These are phyloP conservation scores for Dolomedes plantarius DNA, from an alignment of 2,888 invertebrate species.

Conservation along the genomic window DNA sequence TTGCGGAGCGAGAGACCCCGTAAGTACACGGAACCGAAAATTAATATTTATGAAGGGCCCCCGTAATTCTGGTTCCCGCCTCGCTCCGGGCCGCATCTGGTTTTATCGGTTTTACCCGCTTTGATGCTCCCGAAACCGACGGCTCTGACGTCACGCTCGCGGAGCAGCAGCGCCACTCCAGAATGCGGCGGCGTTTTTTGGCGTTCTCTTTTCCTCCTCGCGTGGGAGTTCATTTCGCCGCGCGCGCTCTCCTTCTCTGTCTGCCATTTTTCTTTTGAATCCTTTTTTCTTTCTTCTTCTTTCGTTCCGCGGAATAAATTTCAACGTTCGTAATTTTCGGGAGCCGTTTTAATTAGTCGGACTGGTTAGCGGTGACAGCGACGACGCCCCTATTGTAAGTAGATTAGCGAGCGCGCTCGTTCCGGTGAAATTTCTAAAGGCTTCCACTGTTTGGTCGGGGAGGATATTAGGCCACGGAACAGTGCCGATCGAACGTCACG, in stretches of 20 bases:
- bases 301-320: neutral
- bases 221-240: constrained; percentile 11
- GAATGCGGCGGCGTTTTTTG: neutral
- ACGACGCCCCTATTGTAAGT: constrained; percentile 8
- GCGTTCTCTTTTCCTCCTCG: neutral
- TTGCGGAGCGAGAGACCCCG: constrained; percentile 36
- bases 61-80: constrained; percentile 39
- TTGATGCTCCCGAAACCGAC: constrained; percentile 54
- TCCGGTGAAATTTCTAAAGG: neutral
- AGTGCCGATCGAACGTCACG: neutral
- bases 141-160: constrained; percentile 40
- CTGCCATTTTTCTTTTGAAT: constrained; percentile 12
- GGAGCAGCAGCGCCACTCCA: neutral
- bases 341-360: constrained; percentile 9
- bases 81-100: constrained; percentile 67
- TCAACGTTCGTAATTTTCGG: constrained; percentile 1
- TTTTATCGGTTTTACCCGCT: constrained; percentile 69
- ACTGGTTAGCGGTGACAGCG: constrained; percentile 12
- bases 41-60: constrained; percentile 67
- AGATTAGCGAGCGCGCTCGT: neutral
- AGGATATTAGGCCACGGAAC: neutral
- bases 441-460: too few species aligned
- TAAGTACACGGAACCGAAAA: constrained; percentile 61
- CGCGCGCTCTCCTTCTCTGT: neutral
- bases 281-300: neutral